phyloP scores from a whole-genome alignment of 1,140 invertebrate species.

The Drosophila auraria region DNA sequence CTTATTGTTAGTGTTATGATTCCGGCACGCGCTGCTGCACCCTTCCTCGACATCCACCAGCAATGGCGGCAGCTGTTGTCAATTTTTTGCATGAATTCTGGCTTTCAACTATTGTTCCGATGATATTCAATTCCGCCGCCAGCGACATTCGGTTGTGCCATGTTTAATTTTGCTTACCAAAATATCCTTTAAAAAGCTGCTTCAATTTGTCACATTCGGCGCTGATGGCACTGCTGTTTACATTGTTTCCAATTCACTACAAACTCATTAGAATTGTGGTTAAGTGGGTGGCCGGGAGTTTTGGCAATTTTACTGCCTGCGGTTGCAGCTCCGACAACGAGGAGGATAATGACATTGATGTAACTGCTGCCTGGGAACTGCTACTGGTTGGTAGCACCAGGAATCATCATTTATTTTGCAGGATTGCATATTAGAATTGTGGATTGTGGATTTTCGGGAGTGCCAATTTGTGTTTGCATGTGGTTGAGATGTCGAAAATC shows the following conservation, averaged over 20 bases:
- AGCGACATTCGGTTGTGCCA: background rate
- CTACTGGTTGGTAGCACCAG: background rate
- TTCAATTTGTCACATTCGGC: constrained; percentile 21
- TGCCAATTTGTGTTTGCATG: constrained; percentile 15
- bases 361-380: background rate
- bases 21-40: constrained; percentile 31
- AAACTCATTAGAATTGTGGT: constrained; percentile 70
- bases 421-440: constrained; percentile 13
- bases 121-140: constrained; percentile 7
- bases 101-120: constrained; percentile 3
- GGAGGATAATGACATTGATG: constrained; percentile 9
- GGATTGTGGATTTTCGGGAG: constrained; percentile 10
- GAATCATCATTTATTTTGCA: constrained; percentile 2
- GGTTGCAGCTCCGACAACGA: constrained; percentile 11
- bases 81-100: constrained; percentile 28
- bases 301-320: constrained; percentile 23
- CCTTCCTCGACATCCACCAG: background rate
- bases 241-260: constrained; percentile 50
- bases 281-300: constrained; percentile 4
- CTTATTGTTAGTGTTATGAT: constrained; percentile 59
- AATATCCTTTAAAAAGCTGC: background rate
- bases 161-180: constrained; percentile 10
- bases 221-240: constrained; percentile 36
- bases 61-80: constrained; percentile 25
- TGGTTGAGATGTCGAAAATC: background rate